phyloP scores from a whole-genome alignment of 2,888 invertebrate species.

The Ormyrus pomaceus region DNA sequence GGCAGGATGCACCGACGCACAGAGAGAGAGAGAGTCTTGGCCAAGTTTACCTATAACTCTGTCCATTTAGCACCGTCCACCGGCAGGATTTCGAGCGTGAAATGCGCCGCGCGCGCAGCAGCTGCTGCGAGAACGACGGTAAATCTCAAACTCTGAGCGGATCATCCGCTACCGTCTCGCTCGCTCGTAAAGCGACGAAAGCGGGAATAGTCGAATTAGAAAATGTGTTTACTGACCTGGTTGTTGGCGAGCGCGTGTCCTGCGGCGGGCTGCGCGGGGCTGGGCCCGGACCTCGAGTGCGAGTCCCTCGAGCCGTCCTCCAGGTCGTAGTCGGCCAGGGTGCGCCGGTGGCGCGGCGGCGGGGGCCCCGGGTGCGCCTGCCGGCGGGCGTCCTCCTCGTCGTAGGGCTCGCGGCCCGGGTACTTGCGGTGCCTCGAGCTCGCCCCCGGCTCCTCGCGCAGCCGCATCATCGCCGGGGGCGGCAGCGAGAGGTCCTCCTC shows the following conservation, averaged over 20 bases:
- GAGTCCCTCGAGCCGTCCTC: slow-evolving; percentile 38
- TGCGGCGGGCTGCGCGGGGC: slow-evolving; percentile 57
- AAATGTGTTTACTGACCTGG: slow-evolving; percentile 64
- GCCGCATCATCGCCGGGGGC: slow-evolving; percentile 71
- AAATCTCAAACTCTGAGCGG: slow-evolving; percentile 13
- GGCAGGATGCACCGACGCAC: background rate
- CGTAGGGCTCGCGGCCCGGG: slow-evolving; percentile 54
- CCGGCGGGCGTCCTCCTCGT: no score
- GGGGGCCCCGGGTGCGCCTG: background rate
- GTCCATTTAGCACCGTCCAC: slow-evolving; percentile 40
- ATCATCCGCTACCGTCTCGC: background rate
- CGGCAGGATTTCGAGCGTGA: slow-evolving; percentile 50
- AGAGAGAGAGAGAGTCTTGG: background rate
- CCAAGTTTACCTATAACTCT: slow-evolving; percentile 50
- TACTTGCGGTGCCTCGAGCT: slow-evolving; percentile 59
- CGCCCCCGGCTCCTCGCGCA: slow-evolving; percentile 66
- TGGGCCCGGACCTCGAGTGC: slow-evolving; percentile 31
- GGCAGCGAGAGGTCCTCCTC: slow-evolving; percentile 60
- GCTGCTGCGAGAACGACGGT: slow-evolving; percentile 37
- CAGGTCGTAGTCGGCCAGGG: slow-evolving; percentile 67
- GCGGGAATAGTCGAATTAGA: no score
- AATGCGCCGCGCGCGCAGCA: slow-evolving; percentile 32
- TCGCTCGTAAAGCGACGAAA: background rate
- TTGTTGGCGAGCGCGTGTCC: slow-evolving; percentile 66
- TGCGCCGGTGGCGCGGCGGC: slow-evolving; percentile 14